Conservation (phyloP, 1,140 invertebrate genomes). For the Lepidurus packardi region DNA sequence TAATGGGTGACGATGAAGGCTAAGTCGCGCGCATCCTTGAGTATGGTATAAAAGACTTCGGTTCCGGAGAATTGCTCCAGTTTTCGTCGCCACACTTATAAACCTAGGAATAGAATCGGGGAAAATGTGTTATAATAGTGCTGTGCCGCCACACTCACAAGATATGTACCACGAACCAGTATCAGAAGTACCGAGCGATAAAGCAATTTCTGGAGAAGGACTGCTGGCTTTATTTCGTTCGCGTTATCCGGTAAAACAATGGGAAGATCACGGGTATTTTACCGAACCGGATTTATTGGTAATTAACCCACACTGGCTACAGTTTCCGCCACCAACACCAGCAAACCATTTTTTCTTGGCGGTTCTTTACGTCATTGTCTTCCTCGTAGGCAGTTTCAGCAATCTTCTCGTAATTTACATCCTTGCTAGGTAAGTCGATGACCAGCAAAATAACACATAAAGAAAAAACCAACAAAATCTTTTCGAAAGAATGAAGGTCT, state of each 20-base stretch:
- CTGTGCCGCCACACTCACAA: background rate
- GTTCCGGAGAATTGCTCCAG: background rate
- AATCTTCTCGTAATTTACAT: conserved; percentile 60
- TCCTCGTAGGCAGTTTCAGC: conserved; percentile 55
- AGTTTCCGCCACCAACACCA: conserved; percentile 53
- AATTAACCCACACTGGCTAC: conserved; percentile 61
- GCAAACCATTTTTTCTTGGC: conserved; percentile 53
- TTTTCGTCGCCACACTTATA: background rate
- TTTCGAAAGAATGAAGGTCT: no score
- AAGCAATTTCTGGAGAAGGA: background rate
- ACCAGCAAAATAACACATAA: background rate
- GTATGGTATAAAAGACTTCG: background rate
- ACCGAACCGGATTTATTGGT: conserved; percentile 52
- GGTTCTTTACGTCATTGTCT: conserved; percentile 53
- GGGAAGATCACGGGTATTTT: conserved; percentile 50
- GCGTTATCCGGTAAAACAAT: conserved; percentile 45
- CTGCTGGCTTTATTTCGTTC: background rate
- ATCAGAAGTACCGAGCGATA: background rate
- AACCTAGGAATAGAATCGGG: background rate
- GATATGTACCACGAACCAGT: background rate
- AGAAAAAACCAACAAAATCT: background rate
- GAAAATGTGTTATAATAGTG: background rate
- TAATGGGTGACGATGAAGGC: background rate
- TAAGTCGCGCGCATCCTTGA: background rate
- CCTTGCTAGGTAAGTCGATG: conserved; percentile 54